Evolutionary conservation across 2,113 vertebrate species (phyloP).

Genomic region (Chloebia gouldiae): DNA sequence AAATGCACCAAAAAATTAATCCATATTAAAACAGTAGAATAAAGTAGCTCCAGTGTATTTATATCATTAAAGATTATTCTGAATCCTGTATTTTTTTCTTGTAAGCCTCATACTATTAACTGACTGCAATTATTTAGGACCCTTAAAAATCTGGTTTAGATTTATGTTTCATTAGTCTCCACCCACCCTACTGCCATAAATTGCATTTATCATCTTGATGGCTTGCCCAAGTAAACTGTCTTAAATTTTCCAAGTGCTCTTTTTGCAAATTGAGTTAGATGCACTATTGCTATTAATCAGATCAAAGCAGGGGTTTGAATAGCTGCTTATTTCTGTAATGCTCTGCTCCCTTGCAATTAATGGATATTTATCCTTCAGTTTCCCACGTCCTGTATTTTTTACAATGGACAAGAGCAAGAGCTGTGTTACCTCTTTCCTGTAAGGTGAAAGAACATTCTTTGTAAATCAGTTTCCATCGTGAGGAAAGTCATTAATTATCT

Average conservation of each 20-base stretch:
- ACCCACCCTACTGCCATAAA: not conserved
- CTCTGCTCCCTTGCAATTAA: not conserved
- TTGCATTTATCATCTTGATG: slow-evolving; percentile 70
- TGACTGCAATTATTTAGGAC: slow-evolving; percentile 24
- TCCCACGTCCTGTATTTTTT: not conserved
- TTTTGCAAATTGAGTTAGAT: slow-evolving; percentile 71
- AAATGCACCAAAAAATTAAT: slow-evolving; percentile 24
- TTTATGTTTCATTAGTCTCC: slow-evolving; percentile 58
- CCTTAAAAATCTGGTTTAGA: slow-evolving; percentile 22
- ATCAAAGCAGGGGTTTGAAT: not conserved
- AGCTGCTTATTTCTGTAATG: not conserved
- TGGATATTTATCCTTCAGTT: not conserved
- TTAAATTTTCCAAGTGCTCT: slow-evolving; percentile 68
- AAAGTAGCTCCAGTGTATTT: slow-evolving; percentile 6
- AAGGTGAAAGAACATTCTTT: not conserved
- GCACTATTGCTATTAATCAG: slow-evolving; percentile 70
- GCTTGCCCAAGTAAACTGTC: slow-evolving; percentile 65
- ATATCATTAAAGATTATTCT: slow-evolving; percentile 58
- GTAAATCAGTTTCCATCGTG: not conserved
- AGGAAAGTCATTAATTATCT: not conserved
- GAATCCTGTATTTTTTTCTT: not conserved
- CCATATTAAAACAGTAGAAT: slow-evolving; percentile 9
- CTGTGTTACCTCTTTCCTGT: not conserved
- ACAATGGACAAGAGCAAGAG: not conserved
- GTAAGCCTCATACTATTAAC: not conserved